phyloP scores from a whole-genome alignment of 2,113 vertebrate genomes.

The Oxyura jamaicensis region DNA sequence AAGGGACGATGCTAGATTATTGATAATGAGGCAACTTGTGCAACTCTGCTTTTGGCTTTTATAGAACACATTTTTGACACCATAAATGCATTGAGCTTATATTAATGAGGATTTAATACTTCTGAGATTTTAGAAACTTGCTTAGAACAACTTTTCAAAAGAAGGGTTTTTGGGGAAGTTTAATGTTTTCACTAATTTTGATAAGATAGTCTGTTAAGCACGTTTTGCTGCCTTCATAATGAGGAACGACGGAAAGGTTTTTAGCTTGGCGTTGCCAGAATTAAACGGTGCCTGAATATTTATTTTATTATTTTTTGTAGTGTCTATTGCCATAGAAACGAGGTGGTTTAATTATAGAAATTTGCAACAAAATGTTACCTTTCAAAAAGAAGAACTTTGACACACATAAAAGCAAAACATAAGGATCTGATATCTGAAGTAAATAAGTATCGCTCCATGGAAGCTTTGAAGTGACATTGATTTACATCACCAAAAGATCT shows the following conservation, averaged over 20 bases:
- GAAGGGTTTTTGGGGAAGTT: constrained; percentile 50
- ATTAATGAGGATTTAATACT: constrained; percentile 81
- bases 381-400: neutral
- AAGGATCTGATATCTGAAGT: constrained; percentile 37
- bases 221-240: constrained; percentile 62
- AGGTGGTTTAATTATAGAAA: constrained; percentile 31
- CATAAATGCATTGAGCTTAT: constrained; percentile 78
- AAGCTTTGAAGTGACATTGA: constrained; percentile 68
- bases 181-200: constrained; percentile 72
- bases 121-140: constrained; percentile 74
- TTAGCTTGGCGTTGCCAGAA: constrained; percentile 27
- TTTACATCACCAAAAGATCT: constrained; percentile 61
- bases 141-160: constrained; percentile 74
- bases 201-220: constrained; percentile 60
- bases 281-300: constrained; percentile 17
- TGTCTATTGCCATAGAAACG: constrained; percentile 2
- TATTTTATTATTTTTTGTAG: constrained; percentile 32
- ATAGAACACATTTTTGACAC: constrained; percentile 81
- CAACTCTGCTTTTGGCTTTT: constrained; percentile 81
- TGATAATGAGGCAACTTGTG: constrained; percentile 86
- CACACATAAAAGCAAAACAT: constrained; percentile 9
- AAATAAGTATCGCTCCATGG: constrained; percentile 22
- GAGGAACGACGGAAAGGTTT: constrained; percentile 42
- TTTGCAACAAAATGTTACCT: constrained; percentile 37
- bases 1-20: constrained; percentile 90